These are phyloP conservation scores for Pseudomugil gertrudae DNA, from an alignment of 2,797 vertebrate genomes.

Conservation along the genomic window DNA sequence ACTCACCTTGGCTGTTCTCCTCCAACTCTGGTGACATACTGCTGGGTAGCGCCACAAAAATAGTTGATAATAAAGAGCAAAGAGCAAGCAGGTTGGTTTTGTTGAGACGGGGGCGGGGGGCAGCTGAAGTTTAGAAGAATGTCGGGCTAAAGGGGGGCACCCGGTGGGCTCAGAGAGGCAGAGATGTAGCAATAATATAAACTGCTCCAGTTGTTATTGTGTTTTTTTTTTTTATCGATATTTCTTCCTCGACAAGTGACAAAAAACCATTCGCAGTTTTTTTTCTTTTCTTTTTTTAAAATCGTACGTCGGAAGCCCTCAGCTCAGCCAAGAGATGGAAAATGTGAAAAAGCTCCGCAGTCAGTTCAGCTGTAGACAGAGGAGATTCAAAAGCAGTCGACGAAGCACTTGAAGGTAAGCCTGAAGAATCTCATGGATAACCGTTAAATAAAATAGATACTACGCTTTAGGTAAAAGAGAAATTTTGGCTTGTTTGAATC, in stretches of 20 bases:
- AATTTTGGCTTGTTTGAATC: slow-evolving; percentile 12
- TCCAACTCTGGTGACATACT: slow-evolving; percentile 82
- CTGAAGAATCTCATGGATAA: slow-evolving; percentile 91
- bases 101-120: slow-evolving; percentile 33
- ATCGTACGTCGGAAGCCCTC: slow-evolving; percentile 62
- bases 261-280: slow-evolving; percentile 58
- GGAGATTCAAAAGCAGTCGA: slow-evolving; percentile 88
- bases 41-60: slow-evolving; percentile 45
- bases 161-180: slow-evolving; percentile 50
- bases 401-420: slow-evolving; percentile 91
- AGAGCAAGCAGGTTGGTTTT: slow-evolving; percentile 38
- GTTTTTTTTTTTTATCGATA: slow-evolving; percentile 21
- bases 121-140: slow-evolving; percentile 33
- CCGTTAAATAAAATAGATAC: slow-evolving; percentile 75
- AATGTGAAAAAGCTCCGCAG: slow-evolving; percentile 76
- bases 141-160: slow-evolving; percentile 45
- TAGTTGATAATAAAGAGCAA: neutral
- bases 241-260: slow-evolving; percentile 29
- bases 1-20: slow-evolving; percentile 80
- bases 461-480: slow-evolving; percentile 61
- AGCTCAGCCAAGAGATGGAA: slow-evolving; percentile 72
- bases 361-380: slow-evolving; percentile 68
- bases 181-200: slow-evolving; percentile 47
- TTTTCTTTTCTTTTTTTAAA: slow-evolving; percentile 46
- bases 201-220: slow-evolving; percentile 50